Evolutionary conservation across 30 jellyfish, hydroid and myxozoan genomes (phyloP), one percentile per base, ranked within the genome.

Genomic region (Mastigias papua): DNA sequence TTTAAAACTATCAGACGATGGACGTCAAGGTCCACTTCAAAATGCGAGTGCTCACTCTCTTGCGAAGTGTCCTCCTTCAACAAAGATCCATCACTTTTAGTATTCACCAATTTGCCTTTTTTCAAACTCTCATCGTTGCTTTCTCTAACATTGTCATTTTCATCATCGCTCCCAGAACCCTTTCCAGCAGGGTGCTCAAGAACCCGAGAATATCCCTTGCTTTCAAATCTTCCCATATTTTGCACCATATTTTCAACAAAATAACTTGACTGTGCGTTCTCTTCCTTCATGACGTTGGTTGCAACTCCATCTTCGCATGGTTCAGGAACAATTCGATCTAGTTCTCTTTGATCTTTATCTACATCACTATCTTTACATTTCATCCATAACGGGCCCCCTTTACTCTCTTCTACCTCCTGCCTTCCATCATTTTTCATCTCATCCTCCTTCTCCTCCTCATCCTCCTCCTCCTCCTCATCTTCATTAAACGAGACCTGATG

Each of bases 401-500:
- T 22, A 21, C 62, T 75, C 0, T 33, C 50, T 37, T 66, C 72
- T 46, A 28, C 25, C 17, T 31, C 80, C 20, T 62, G 50, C 32
- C 15, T 34, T 28, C 16, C 63, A 6, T 64, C 92, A 80, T 23
- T 34, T 30, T 51, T 49, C 61, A 54, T 63, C 70, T 63, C 81
- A 7, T 69, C 69, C 29, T 26, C 80, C 30, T 84, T 87, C 61
- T 85, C 94, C 19, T 72, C 82, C 62, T 85, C 94, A 46, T 85
- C n/a, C n/a, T n/a, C n/a, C 11, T 69, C 69, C 29, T 26, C 80
- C 30, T 84, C 93, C 61, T 85, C 94, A 16, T 72, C 82, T 73
- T 85, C 94, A 46, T 85, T 79, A 31, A 85, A 85, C 17, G 94
- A 85, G 21, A 85, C 33, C 48, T 85, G 94, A 57, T 73, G 85